Evolutionary conservation across 2,113 vertebrate genomes (phyloP).

Genomic region (Alectura lathami): DNA sequence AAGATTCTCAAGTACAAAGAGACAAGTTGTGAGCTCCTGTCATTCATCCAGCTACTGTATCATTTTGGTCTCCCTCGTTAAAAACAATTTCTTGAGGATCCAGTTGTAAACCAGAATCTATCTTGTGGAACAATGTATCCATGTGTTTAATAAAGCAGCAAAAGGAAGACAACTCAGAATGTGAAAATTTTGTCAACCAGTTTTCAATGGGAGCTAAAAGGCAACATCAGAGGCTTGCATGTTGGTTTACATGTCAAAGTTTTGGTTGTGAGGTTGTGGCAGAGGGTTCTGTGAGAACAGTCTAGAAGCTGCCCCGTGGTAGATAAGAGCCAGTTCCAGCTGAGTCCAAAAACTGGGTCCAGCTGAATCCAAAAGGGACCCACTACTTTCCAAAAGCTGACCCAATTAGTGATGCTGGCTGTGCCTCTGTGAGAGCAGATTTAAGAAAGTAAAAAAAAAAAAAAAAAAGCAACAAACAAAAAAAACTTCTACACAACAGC

Average conservation of each 20-base stretch:
- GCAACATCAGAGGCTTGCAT: not conserved
- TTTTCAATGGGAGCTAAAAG: not conserved
- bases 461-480: no score
- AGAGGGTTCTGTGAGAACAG: not conserved
- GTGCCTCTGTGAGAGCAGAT: not conserved
- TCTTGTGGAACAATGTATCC: constrained; percentile 16
- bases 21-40: not conserved
- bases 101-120: constrained; percentile 28
- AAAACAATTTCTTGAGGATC: not conserved
- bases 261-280: not conserved
- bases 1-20: constrained; percentile 32
- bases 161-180: not conserved
- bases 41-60: constrained; percentile 4
- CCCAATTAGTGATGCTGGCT: not conserved
- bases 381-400: not conserved
- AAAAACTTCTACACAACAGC: not conserved
- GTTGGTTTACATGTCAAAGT: not conserved
- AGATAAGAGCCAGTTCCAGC: not conserved
- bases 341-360: not conserved
- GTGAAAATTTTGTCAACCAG: not conserved
- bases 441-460: not conserved
- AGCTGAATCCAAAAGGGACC: not conserved
- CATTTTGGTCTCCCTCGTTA: constrained; percentile 15
- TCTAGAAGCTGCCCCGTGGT: not conserved
- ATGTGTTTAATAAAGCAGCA: constrained; percentile 48